phyloP scores from a whole-genome alignment of 1,140 invertebrate genomes.

The Drosophila obscura region DNA sequence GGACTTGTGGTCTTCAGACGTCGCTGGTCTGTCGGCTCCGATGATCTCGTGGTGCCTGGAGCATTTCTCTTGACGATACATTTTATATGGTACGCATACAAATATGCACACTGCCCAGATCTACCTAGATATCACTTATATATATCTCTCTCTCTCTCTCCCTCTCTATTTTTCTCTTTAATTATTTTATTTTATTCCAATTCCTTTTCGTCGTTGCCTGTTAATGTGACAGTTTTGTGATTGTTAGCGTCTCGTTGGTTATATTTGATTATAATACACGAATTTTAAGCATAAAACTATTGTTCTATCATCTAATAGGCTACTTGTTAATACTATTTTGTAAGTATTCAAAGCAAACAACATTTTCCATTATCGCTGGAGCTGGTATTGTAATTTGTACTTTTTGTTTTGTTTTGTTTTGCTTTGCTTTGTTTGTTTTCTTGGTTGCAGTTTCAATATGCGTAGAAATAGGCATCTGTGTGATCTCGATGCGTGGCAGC shows the following conservation, averaged over 20 bases:
- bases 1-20: slow-evolving; percentile 93
- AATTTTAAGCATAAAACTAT: slow-evolving; percentile 86
- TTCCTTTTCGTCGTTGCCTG: neutral
- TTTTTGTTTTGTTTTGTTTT: neutral
- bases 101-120: slow-evolving; percentile 35
- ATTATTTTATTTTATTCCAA: slow-evolving; percentile 1
- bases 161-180: slow-evolving; percentile 9
- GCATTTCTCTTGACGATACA: slow-evolving; percentile 90
- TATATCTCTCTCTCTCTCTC: slow-evolving; percentile 9
- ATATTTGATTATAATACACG: slow-evolving; percentile 87
- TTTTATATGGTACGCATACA: slow-evolving; percentile 88
- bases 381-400: too few relatives aligned
- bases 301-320: slow-evolving; percentile 89
- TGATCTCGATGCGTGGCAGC: slow-evolving; percentile 91
- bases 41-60: slow-evolving; percentile 94
- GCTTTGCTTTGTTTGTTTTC: neutral
- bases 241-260: slow-evolving; percentile 84
- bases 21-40: slow-evolving; percentile 94
- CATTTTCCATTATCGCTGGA: too few relatives aligned
- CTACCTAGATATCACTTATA: neutral
- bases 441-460: slow-evolving; percentile 86
- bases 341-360: slow-evolving; percentile 54
- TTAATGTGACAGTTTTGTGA: slow-evolving; percentile 66
- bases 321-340: slow-evolving; percentile 88
- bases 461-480: slow-evolving; percentile 90